Evolutionary conservation across 2,797 vertebrate species (phyloP).

Genomic region (Rhincodon typus): DNA sequence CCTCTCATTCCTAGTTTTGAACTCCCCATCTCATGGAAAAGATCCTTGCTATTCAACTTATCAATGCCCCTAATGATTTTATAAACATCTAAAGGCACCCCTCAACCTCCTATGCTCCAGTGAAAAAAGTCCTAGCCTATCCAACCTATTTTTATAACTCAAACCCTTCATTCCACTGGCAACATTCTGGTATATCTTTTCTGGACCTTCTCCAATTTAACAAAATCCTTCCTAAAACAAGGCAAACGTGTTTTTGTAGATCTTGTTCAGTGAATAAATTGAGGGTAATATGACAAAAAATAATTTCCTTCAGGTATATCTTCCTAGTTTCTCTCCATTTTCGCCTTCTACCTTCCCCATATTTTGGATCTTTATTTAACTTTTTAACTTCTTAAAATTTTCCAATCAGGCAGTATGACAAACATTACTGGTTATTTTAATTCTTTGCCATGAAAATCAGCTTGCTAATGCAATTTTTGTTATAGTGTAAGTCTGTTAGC

Average conservation of each 20-base stretch:
- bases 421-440: background rate
- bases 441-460: background rate
- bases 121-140: too few relatives aligned
- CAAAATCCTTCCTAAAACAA: too few relatives aligned
- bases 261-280: background rate
- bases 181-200: too few relatives aligned
- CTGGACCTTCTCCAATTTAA: too few relatives aligned
- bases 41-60: too few relatives aligned
- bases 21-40: too few relatives aligned
- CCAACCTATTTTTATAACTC: too few relatives aligned
- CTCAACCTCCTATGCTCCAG: too few relatives aligned
- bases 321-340: background rate
- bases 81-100: too few relatives aligned
- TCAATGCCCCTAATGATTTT: too few relatives aligned
- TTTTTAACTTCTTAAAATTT: constrained; percentile 27
- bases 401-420: background rate
- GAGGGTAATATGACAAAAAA: constrained; percentile 3
- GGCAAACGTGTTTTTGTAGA: constrained; percentile 21
- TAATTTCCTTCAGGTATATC: background rate
- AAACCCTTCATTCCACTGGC: too few relatives aligned
- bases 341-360: background rate
- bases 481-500: background rate
- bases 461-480: constrained; percentile 4
- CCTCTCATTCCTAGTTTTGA: too few relatives aligned
- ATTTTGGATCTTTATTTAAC: background rate